Evolutionary conservation across 2,113 vertebrate species (phyloP), one percentile per base, ranked within the genome.

Genomic region (Cyprichromis sp.): DNA sequence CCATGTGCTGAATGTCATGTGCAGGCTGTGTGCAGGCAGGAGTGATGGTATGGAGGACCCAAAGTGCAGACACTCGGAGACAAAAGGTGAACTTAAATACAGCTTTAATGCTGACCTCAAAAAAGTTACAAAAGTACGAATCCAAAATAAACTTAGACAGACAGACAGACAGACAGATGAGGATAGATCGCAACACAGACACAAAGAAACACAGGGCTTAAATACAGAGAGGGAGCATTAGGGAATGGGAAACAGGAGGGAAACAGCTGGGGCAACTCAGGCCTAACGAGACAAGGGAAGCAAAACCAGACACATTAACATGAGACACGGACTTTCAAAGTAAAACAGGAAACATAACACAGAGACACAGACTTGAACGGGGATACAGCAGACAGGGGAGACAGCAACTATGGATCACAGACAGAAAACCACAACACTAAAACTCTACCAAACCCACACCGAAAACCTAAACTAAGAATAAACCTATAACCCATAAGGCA

Each of bases 171-270:
- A 24, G 21, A n/a, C 21, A 54, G 5, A 21, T 21, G n/a, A 54
- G n/a, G 9, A 10, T 54, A 21, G n/a, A 21, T 12, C 3, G 0
- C 52, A 4, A 53, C 9, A 21, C 19, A 4, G n/a, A 54, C n/a
- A 54, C 52, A 54, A n/a, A 54, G n/a, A 21, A 54, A 54, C n/a
- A 54, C n/a, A 21, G 52, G 52, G 52, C 52, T 54, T 54, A 54
- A 54, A 54, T 24, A 24, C 10, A 54, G 6, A 54, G 53, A 54
- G 53, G 53, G 53, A 3, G n/a, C 10, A 52, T 54, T n/a, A 54
- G 6, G 53, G 53, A 24, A 24, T 24, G n/a, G 4, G 53, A 2
- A 54, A 54, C n/a, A 54, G 52, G 52, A 54, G 52, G n/a, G 52
- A 54, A 24, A 54, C 53, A 54, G 10, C n/a, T 24, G n/a, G 53